Percentiles rank a stretch among this genome's conserved stretches.
These are phyloP conservation scores for Sciurus niger DNA, from an alignment of 2,113 vertebrate genomes.

Conservation along the genomic window DNA sequence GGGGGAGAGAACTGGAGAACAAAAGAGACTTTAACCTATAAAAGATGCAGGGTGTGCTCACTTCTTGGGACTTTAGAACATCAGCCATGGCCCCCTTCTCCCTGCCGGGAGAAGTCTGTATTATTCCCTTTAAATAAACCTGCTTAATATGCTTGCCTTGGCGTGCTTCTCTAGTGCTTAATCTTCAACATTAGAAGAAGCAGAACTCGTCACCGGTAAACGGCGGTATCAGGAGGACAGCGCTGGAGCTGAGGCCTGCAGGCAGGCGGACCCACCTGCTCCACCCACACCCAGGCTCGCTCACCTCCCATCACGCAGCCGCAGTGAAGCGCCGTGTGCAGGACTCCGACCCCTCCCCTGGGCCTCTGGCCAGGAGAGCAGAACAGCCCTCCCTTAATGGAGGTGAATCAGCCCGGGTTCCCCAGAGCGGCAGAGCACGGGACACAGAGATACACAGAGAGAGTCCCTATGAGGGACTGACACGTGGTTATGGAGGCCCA, in stretches of 20 bases:
- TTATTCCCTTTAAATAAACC: no score
- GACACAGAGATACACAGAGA: neutral
- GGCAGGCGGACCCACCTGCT: neutral
- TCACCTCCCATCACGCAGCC: neutral
- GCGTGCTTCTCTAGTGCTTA: no score
- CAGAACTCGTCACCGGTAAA: no score
- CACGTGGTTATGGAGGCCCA: rapidly evolving
- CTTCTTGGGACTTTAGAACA: no score
- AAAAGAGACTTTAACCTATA: no score
- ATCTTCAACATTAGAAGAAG: no score
- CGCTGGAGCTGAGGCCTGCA: rapidly evolving
- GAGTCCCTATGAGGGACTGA: neutral
- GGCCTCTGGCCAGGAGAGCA: neutral
- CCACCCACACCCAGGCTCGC: neutral
- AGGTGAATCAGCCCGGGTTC: neutral
- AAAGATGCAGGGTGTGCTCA: no score
- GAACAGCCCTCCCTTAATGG: neutral
- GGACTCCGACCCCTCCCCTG: neutral
- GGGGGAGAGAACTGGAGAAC: no score
- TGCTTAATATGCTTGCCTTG: no score
- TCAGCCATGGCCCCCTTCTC: no score
- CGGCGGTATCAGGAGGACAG: no score
- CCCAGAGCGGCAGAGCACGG: neutral
- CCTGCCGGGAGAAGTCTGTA: no score
- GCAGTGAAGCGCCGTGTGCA: rapidly evolving